Percentiles rank a stretch among this genome's conserved stretches.
Conservation (phyloP, 2,797 vertebrate species). For the Morelia viridis region DNA sequence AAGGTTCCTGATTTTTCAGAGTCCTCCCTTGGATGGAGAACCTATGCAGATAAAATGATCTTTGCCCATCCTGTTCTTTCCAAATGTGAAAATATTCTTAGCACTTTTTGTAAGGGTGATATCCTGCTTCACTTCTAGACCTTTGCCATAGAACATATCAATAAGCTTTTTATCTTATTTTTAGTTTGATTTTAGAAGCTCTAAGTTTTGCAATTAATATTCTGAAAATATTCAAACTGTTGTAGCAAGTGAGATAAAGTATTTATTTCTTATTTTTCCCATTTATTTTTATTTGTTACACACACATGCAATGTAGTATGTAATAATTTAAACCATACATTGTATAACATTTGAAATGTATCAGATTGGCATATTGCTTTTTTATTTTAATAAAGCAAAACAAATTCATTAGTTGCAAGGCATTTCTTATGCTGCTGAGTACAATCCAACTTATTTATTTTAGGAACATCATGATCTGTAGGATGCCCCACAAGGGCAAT, state of each 20-base stretch:
- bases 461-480: background rate
- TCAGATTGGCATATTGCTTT: background rate
- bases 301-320: background rate
- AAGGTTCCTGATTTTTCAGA: background rate
- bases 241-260: background rate
- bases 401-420: background rate
- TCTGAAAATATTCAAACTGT: background rate
- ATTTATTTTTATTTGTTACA: background rate
- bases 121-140: background rate
- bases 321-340: background rate
- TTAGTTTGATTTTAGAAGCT: background rate
- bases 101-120: background rate
- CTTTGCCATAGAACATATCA: background rate
- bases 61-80: background rate
- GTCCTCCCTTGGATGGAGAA: background rate
- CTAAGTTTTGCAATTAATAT: background rate
- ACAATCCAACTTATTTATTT: background rate
- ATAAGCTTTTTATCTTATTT: background rate
- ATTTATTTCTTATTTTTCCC: background rate
- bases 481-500: background rate
- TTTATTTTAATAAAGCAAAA: background rate
- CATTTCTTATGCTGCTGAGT: background rate
- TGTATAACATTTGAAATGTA: background rate
- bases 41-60: background rate
- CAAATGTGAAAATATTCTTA: background rate